phyloP scores from a whole-genome alignment of 2,113 vertebrate genomes.

The Sceloporus undulatus region DNA sequence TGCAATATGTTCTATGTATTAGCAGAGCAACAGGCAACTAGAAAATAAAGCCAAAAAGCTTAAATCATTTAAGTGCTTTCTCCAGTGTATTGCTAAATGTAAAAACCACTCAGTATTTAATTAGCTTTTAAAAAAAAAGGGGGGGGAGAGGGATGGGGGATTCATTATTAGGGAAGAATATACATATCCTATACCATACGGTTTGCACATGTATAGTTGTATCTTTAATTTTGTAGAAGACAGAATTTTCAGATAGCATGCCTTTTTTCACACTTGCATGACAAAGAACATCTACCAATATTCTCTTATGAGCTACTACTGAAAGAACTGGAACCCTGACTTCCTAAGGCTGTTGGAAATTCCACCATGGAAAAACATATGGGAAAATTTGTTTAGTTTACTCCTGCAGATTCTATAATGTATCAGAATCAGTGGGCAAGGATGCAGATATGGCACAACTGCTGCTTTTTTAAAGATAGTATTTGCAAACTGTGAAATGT shows the following conservation, averaged over 20 bases:
- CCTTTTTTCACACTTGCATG: not conserved
- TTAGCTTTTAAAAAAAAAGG: constrained; percentile 18
- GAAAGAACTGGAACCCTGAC: not conserved
- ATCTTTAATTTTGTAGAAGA: not conserved
- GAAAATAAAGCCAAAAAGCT: not conserved
- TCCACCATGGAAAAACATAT: too few relatives aligned
- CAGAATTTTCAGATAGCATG: not conserved
- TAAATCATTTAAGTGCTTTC: not conserved
- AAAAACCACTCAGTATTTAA: not conserved
- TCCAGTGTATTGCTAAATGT: not conserved
- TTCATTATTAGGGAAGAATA: constrained; percentile 10
- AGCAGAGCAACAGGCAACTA: not conserved
- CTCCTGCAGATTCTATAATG: too few relatives aligned
- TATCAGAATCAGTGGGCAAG: too few relatives aligned
- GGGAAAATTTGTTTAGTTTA: too few relatives aligned
- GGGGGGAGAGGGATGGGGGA: not conserved
- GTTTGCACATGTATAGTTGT: too few relatives aligned
- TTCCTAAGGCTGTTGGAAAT: too few relatives aligned
- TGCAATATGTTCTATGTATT: constrained; percentile 34
- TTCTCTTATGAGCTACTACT: not conserved
- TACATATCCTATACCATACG: not conserved
- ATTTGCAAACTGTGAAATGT: too few relatives aligned
- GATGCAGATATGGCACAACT: too few relatives aligned
- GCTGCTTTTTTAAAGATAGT: too few relatives aligned
- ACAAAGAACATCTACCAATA: not conserved